Percentiles rank a stretch among this genome's conserved stretches.
Conservation (phyloP, 2,113 vertebrate species). For the Felis chaus region DNA sequence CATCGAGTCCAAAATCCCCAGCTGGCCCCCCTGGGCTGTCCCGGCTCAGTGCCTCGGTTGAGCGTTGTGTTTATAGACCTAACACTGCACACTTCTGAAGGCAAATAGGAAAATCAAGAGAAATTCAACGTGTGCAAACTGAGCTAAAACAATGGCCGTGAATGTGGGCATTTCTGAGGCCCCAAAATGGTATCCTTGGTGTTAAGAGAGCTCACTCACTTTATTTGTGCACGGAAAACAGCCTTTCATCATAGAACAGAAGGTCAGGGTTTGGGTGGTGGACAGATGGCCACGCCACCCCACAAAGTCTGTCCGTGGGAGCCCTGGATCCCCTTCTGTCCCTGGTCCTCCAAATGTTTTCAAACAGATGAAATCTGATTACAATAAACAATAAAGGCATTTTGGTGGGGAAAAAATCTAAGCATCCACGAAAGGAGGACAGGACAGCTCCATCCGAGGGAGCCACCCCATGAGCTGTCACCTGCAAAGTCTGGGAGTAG, state of each 20-base stretch:
- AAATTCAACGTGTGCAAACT: not conserved
- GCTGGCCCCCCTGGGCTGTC: not conserved
- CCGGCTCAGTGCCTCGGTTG: too few relatives aligned
- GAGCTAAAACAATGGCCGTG: not conserved
- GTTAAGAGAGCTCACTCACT: not conserved
- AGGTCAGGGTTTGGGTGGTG: not conserved
- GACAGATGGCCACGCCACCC: not conserved
- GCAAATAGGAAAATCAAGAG: not conserved
- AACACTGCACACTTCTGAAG: too few relatives aligned
- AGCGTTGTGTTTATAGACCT: not conserved
- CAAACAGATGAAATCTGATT: not conserved
- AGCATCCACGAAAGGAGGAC: not conserved
- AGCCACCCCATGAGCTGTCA: rapidly evolving
- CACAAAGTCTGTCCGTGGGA: not conserved
- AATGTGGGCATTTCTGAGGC: not conserved
- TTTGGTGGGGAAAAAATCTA: not conserved
- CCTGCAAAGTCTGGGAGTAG: not conserved
- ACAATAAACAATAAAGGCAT: not conserved
- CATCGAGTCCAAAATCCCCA: not conserved
- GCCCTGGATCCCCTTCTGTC: not conserved
- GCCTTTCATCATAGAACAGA: not conserved
- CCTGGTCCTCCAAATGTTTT: not conserved
- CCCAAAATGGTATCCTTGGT: not conserved
- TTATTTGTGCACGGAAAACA: not conserved
- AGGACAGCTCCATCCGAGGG: too few relatives aligned